Base-by-base conservation (phyloP, 2,113 vertebrate genomes). In the Albula goreensis region DNA sequence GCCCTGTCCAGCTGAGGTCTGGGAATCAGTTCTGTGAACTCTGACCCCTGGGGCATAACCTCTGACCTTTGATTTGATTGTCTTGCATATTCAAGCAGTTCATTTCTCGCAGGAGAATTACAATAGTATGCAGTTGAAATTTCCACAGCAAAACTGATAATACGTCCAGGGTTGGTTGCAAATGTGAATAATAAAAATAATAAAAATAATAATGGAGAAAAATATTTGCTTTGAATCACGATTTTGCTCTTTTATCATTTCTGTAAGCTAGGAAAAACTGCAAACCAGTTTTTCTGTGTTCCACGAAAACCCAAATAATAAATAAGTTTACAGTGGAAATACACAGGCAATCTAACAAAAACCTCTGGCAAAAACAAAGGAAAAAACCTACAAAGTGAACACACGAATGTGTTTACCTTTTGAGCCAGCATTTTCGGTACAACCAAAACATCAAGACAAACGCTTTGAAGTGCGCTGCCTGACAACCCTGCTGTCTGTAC, bases 21-120 rank as follows among this genome's bases (percentile, higher is more conserved):
- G 94, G 91, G 95, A 96, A 96, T 95, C 91, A 95, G 91, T 93
- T 94, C 74, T 48, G 74, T 94, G 95, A 95, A 93, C 94, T 95
- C 92, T 94, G 49, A 22, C 94, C 94, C 93, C 93, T 49, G 85
- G 88, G 92, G 92, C 93, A 90, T 94, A 93, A 96, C 95, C 95
- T 95, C 91, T 96, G 94, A 95, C 95, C 95, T 93, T 95, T 94
- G 92, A 95, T 95, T 94, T 94, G 91, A 95, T 94, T 91, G 94
- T 93, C 89, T 89, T 91, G 90, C 88, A 90, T 94, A 94, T 96
- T 91, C 93, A 94, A 86, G 86, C 25, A 88, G 87, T 93, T 92
- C 94, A 94, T 94, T 96, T 95, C 95, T 95, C 93, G 94, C 90
- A 8, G 22, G 22, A n/a, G 87, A 88, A 91, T 89, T 86, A 89